These are phyloP conservation scores for Catamblyrhynchus diadema DNA, from an alignment of 2,797 vertebrate genomes.

Conservation along the genomic window DNA sequence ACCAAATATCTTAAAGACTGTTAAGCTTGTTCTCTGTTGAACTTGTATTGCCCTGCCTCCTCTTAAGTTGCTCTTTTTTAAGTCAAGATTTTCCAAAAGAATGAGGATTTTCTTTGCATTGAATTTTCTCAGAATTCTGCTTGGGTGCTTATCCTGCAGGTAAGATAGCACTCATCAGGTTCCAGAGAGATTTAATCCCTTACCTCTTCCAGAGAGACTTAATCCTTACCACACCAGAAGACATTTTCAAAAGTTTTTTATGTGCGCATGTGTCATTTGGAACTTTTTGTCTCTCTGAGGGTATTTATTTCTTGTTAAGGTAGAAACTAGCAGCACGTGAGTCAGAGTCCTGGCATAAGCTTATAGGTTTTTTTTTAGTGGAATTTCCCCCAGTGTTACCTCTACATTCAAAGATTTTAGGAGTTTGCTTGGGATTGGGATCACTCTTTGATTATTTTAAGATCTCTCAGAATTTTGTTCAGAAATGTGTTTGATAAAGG, in stretches of 20 bases:
- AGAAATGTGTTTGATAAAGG: not conserved
- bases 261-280: fast-evolving
- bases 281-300: not conserved
- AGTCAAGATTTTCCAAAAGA: not conserved
- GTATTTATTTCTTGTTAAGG: not conserved
- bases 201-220: not conserved
- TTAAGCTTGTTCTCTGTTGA: not conserved
- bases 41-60: not conserved
- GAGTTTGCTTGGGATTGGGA: not conserved
- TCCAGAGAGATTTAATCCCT: not conserved
- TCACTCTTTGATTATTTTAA: not conserved
- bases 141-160: not conserved
- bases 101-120: not conserved
- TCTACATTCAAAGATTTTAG: not conserved
- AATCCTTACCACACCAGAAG: not conserved
- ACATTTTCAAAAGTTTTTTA: not conserved
- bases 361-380: not conserved
- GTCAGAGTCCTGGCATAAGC: not conserved
- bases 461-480: not conserved
- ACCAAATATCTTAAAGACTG: not conserved
- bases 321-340: not conserved
- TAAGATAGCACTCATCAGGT: not conserved
- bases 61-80: not conserved
- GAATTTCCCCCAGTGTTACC: not conserved
- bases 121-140: not conserved